Base-by-base conservation (phyloP, 1,140 invertebrate genomes). In the Polyergus mexicanus region DNA sequence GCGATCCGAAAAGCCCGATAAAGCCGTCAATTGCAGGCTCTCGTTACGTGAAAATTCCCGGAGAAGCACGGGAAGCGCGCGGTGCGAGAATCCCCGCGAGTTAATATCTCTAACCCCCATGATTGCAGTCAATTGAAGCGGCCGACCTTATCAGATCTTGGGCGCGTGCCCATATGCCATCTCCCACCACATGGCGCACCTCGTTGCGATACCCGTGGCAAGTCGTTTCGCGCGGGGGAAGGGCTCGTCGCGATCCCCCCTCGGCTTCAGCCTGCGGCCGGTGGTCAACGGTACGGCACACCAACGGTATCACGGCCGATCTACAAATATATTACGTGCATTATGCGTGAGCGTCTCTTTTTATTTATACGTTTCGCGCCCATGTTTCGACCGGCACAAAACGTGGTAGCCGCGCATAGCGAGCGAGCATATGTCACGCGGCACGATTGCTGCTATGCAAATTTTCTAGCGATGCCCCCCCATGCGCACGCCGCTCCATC, bases 141-240 rank as follows among this genome's bases (percentile, higher is more conserved):
- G 86, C 65, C 72, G 72, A 84, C 71, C 76, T 92, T 94, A 94
- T 94, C 94, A 92, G 93, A 94, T 94, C 90, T 77, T 81, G 81
- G 92, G 84, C 93, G 90, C 93, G 94, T 94, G 94, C 92, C 94
- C 94, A 94, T 94, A 93, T 94, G 94, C 90, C 86, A 88, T 88
- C 88, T 92, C 88, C 88, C 85, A 91, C 90, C 91, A 91, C 92
- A 91, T 91, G 91, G 74, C 84, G 72, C 60, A 38, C 75, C 65
- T 83, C 75, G 60, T 87, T 68, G 85, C 32, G 47, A 63, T 58
- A 76, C 35, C 19, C 74, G 38, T 71, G 74, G 74, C 56, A 78
- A 84, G 84, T 84, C 86, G 72, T 60, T 51, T 66, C 62, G 88
- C 56, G 72, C 62, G 88, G 22, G 51, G 84, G 22, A 35, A 44